Base-by-base conservation (phyloP, 2,113 vertebrate species). In the Columba livia region DNA sequence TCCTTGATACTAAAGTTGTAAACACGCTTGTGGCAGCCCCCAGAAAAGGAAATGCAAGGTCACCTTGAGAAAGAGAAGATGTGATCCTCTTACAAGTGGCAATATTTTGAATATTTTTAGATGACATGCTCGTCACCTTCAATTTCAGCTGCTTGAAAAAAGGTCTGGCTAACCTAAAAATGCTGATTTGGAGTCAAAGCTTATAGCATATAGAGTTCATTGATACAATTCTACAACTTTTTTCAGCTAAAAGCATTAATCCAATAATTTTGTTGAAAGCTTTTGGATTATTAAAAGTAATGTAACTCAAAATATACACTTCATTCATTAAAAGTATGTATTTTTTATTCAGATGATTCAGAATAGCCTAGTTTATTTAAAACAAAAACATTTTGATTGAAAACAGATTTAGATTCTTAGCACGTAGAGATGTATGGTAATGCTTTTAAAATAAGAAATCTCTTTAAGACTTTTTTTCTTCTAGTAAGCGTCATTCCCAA, bases 71-170 rank as follows among this genome's bases (percentile, higher is more conserved):
- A 71, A 74, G 1, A 9, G 5, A 79, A 51, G 5, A 40, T 61
- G 34, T 50, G 50, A 70, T 58, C 47, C 24, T 20, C 15, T 85
- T 17, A 19, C 11, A 23, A 64, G 47, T 17, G 20, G 42, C 14
- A 32, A 1, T 21, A 34, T 69, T 85, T 80, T 7, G 24, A 50
- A 6, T 44, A 19, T 18, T 57, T 65, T 42, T 42, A 77, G 16
- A 24, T 23, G 8, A 9, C 0, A 0, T 51, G 80, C 28, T 74
- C 36, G 24, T 0, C 10, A 28, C 18, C 36, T 19, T 40, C 32
- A 29, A 20, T 34, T 73, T 36, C 36, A 36, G 48, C 15, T 29
- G 9, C 71, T 83, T 69, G 16, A 44, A 44, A 4, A 12, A 66
- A 70, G 40, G 85, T 75, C 14, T 3, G 28, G 16, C 14, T 64